Evolutionary conservation across 2,888 invertebrate species (phyloP), one percentile per base, ranked within the genome.

Genomic region (Anoncus sp.): DNA sequence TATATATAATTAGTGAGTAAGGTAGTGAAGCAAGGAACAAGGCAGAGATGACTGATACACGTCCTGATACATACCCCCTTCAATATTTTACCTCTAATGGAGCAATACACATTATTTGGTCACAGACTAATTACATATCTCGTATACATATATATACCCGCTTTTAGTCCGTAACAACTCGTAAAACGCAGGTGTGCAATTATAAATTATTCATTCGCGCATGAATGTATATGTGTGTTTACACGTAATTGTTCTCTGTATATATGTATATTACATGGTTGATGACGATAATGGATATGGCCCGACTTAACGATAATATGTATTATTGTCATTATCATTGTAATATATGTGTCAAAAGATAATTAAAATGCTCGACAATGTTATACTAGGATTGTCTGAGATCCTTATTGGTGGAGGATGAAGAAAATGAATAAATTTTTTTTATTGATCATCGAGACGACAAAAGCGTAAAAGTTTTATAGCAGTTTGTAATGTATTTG

Each of bases 391-490:
- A 55, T 72, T 35, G 27, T 35, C 27, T 24, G 14, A n/a, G n/a
- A n/a, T 24, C 7, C 18, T 57, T 35, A 27, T 24, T 47, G 31
- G 38, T 43, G 53, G 53, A 45, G 22, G 18, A 66, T 22, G 40
- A 38, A 20, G 38, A 55, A 31, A 55, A n/a, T 6, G 24, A n/a
- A n/a, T n/a, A n/a, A n/a, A n/a, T n/a, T n/a, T n/a, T n/a, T n/a
- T n/a, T n/a, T n/a, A 53, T 70, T 65, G 43, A 20, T 43, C 49
- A 67, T 75, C 22, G 35, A 40, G 35, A 51, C 40, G 71, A 67
- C 70, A 66, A 78, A 75, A 55, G 57, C 51, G 20, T 72, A 67
- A 63, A 78, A 75, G 14, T 67, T 75, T 71, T 31, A 72, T 62
- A 40, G 67, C 63, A 47, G 45, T 38, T 71, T 47, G 24, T 55